phyloP scores from a whole-genome alignment of 2,888 invertebrate species.

The Poecilobothrus nobilitatus region DNA sequence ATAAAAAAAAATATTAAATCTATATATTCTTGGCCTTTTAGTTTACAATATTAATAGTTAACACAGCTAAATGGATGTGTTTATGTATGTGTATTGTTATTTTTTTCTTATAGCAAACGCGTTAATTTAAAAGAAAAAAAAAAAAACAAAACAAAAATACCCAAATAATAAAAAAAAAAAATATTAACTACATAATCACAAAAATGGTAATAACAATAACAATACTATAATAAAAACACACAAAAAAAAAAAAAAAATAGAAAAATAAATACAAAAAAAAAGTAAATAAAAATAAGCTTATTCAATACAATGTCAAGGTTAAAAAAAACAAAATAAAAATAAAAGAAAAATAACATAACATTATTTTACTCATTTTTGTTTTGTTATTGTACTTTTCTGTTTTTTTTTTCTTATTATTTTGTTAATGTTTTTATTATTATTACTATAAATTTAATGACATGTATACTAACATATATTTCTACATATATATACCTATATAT shows the following conservation, averaged over 20 bases:
- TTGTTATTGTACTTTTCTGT: too few relatives aligned
- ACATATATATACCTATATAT: too few relatives aligned
- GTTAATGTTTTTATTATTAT: not conserved
- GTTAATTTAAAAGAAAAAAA: not conserved
- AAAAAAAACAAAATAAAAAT: not conserved
- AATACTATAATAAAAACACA: not conserved
- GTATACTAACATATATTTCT: too few relatives aligned
- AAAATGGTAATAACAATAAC: not conserved
- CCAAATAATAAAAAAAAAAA: too few relatives aligned
- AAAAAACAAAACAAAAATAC: not conserved
- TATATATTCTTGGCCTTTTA: too few relatives aligned
- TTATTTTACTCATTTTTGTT: too few relatives aligned
- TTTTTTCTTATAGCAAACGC: not conserved
- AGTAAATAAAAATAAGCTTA: not conserved
- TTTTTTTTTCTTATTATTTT: too few relatives aligned
- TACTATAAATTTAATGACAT: not conserved
- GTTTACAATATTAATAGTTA: too few relatives aligned
- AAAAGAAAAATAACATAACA: not conserved
- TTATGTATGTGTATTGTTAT: not conserved
- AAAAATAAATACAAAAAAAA: not conserved
- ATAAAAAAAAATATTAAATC: too few relatives aligned
- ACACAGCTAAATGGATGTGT: too few relatives aligned
- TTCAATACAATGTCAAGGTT: conserved; percentile 6
- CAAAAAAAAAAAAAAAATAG: not conserved
- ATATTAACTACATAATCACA: too few relatives aligned